phyloP scores from a whole-genome alignment of 2,113 vertebrate genomes.

The Thamnaconus septentrionalis region DNA sequence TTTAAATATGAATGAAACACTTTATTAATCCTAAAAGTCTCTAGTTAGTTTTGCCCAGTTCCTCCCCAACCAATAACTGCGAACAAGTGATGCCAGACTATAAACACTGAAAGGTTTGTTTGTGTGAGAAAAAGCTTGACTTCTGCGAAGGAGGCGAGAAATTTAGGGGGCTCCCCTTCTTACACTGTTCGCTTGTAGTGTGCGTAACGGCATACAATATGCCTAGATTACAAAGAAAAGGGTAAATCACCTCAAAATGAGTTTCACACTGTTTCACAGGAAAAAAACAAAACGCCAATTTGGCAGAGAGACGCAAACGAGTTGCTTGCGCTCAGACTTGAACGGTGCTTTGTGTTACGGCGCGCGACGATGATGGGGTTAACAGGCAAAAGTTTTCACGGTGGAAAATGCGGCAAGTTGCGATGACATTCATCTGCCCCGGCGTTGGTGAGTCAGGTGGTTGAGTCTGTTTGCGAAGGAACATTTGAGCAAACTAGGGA shows the following conservation, averaged over 20 bases:
- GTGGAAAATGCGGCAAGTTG: conserved; percentile 64
- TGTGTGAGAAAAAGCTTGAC: conserved; percentile 60
- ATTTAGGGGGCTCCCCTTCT: conserved; percentile 68
- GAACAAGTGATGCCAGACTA: conserved; percentile 3
- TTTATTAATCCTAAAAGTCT: too few relatives aligned
- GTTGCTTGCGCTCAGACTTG: neutral
- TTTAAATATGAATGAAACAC: too few relatives aligned
- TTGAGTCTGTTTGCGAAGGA: conserved; percentile 30
- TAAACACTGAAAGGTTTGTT: conserved; percentile 42
- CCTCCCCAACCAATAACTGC: neutral
- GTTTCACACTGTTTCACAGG: neutral
- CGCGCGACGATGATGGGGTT: conserved; percentile 45
- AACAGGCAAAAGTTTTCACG: conserved; percentile 55
- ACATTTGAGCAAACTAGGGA: conserved; percentile 58
- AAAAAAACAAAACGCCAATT: neutral
- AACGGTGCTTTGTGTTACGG: neutral
- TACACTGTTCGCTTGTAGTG: conserved; percentile 24
- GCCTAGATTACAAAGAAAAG: conserved; percentile 1
- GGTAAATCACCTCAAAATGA: conserved; percentile 6
- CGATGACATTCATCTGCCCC: conserved; percentile 25
- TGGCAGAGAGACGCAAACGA: neutral
- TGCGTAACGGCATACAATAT: conserved; percentile 8
- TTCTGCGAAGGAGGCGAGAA: conserved; percentile 65
- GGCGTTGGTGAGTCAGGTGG: conserved; percentile 64
- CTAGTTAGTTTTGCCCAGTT: too few relatives aligned